Percentiles rank a stretch among this genome's conserved stretches.
Evolutionary conservation across 2,797 vertebrate genomes (phyloP).

Genomic region (Sebastes wilsoni): DNA sequence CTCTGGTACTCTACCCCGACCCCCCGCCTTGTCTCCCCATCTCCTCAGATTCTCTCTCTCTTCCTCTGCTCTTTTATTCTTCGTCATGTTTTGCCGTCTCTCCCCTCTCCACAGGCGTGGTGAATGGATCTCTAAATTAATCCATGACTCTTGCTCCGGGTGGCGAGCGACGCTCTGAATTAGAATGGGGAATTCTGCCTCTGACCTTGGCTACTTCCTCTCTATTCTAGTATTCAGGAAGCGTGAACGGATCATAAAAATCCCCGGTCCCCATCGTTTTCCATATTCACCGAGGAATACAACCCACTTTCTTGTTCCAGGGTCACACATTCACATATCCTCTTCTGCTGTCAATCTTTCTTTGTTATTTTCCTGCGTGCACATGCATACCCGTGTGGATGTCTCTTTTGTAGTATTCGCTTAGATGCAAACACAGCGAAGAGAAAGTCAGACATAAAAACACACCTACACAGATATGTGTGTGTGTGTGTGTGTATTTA

Average conservation of each 20-base stretch:
- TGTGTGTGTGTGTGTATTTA: conserved; percentile 2
- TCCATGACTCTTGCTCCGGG: conserved; percentile 69
- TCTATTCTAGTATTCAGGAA: conserved; percentile 61
- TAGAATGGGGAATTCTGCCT: conserved; percentile 70
- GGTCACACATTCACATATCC: conserved; percentile 41
- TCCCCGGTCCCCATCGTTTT: conserved; percentile 36
- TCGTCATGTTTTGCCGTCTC: conserved; percentile 33
- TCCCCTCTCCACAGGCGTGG: conserved; percentile 47
- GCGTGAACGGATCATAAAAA: conserved; percentile 68
- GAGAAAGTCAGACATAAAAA: no score
- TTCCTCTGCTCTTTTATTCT: conserved; percentile 18
- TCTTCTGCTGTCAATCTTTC: conserved; percentile 38
- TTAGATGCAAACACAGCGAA: background rate
- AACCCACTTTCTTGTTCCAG: conserved; percentile 46
- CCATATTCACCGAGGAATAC: conserved; percentile 44
- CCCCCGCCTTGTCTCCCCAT: conserved; percentile 18
- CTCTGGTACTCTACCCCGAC: background rate
- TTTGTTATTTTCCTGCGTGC: conserved; percentile 31
- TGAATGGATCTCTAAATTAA: conserved; percentile 79
- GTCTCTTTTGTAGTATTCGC: conserved; percentile 18
- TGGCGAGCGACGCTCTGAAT: conserved; percentile 58
- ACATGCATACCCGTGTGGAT: background rate
- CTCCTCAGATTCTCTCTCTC: conserved; percentile 17
- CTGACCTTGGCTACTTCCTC: conserved; percentile 72
- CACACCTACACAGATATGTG: no score